Evolutionary conservation across 1,140 invertebrate species (phyloP), one percentile per base, ranked within the genome.

Genomic region (Pseudomyrmex sp.): DNA sequence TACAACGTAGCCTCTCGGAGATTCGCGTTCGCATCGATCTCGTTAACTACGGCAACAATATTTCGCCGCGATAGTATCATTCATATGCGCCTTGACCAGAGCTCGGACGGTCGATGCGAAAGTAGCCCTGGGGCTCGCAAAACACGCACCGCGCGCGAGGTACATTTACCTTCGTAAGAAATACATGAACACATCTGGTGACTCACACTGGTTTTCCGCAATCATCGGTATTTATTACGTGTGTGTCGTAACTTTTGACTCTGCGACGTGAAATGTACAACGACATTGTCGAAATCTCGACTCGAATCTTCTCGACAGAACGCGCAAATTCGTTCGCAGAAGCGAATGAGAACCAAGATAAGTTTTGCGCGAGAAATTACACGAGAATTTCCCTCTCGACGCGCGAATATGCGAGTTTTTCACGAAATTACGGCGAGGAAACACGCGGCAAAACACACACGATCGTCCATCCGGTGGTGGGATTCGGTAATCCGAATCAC

Each of bases 1-100:
- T 13, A 44, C 61, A 12, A 52, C 50, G 20, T 13, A 20, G 46
- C n/a, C 75, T 68, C 76, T 69, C 76, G 54, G 44, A 80, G 66
- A 72, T 74, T 61, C 72, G 44, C 61, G 20, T 54, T 76, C 59
- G 73, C 61, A 76, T 80, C 66, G 76, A 80, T 80, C 76, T 80
- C 44, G 76, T 80, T 80, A 80, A 80, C 76, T 72, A 72, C 23
- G 46, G 76, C 76, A 80, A 80, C 76, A 80, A 80, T 80, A 80
- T 80, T 80, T 80, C 76, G 76, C 66, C 66, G 12, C 66, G 76
- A 80, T 80, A 80, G 66, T 59, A 80, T 80, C 76, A 46, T 80
- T 72, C 76, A 72, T 80, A 80, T 80, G 66, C 62, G 65, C 65
- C 35, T 44, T 7, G 65, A 65, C 76, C 65, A 66, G 76, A 80